Base-by-base conservation (phyloP, 2,888 invertebrate genomes). In the Vanessa cardui region DNA sequence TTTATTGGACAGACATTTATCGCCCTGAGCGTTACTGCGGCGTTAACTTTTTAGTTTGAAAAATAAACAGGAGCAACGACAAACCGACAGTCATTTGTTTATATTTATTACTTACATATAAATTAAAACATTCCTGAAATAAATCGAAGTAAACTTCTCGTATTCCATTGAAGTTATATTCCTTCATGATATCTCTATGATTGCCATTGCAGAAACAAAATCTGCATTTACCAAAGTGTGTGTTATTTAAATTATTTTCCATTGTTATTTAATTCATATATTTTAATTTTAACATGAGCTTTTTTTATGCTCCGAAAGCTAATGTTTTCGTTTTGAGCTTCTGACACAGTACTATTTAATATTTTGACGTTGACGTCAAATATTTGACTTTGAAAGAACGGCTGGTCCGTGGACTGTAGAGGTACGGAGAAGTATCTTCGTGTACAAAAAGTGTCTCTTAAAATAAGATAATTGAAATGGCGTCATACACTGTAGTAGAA, bases 91-190 rank as follows among this genome's bases (percentile, higher is more conserved):
- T 4, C 4, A 12, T 39, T 8, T 8, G 8, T 2, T n/a, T 7
- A 18, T 18, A 56, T 33, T 56, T n/a, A 50, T 44, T 20, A 84
- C 89, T 85, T 75, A 90, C 90, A 62, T 81, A 81, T 77, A 89
- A 80, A 79, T 88, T 90, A 61, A 85, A 88, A 63, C 84, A 84
- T 71, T 89, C 88, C 72, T 78, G 75, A 49, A 90, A 82, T 12
- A 85, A 76, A 71, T 88, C 86, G 49, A 76, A 79, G 66, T 87
- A 89, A 1, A 87, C 82, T 77, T 89, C 88, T 33, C 83, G 77
- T 16, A 76, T 73, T 5, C 86, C 87, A 33, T 84, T 80, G 16
- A 64, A 70, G 59, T 76, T 76, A 68, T 88, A 86, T 75, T 85
- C 86, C 50, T 81, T 82, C 76, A 78, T 79, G 7, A 89, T 74